Base-by-base conservation (phyloP, 1,140 invertebrate genomes). In the Drosophila melanogaster region DNA sequence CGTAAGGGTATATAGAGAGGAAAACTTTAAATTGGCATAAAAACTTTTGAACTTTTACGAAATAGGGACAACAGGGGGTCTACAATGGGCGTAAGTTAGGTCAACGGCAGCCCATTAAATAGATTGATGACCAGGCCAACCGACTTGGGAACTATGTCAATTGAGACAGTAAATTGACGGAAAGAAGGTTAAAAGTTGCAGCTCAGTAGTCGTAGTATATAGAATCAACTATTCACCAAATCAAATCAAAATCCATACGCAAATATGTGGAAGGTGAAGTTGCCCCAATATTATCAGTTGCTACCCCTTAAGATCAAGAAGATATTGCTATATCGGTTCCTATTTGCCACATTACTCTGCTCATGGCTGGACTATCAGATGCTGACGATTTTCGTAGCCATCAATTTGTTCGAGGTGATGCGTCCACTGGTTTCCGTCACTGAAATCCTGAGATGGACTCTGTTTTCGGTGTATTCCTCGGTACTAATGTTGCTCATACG, bases 11-110 rank as follows among this genome's bases (percentile, higher is more conserved):
- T 14, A 12, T 17, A 30, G 22, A 44, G 35, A 35, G 33, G 50
- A 53, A 77, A 84, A 74, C 66, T 84, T 83, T 77, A 85, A 84
- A 80, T 77, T 84, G 81, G 54, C 72, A 77, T 80, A 49, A 79
- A 64, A 79, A 84, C 55, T 55, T 67, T 60, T 65, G 54, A 65
- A 78, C 72, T 72, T 46, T 75, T 62, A 22, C 44, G 14, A 14
- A 40, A 46, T 49, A 38, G 47, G 62, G 55, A 33, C 57, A 59
- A n/a, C n/a, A n/a, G n/a, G 64, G 22, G 33, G 22, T 43, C 35
- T 38, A 46, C 37, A 22, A 54, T 15, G 30, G 46, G 30, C 24
- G 50, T 53, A 15, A 35, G 44, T 65, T 49, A 43, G 70, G 80
- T 84, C 76, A 84, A 83, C 76, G 78, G 76, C 69, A 64, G 41